Evolutionary conservation across 2,888 invertebrate genomes (phyloP).

Genomic region (Ametastegia equiseti): DNA sequence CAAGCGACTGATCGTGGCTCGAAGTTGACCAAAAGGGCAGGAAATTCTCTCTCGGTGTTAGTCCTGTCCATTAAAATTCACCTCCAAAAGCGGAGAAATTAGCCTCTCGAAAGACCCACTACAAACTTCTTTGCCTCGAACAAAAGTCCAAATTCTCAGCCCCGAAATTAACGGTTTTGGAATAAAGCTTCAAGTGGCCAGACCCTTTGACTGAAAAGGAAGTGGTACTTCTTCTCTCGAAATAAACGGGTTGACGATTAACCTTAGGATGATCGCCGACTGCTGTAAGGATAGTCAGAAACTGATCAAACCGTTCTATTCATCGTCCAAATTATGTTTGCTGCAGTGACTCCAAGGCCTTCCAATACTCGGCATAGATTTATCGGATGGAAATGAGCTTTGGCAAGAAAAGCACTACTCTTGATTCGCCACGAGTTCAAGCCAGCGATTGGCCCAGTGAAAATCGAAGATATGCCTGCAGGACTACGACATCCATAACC

Average conservation of each 20-base stretch:
- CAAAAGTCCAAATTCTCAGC: not conserved
- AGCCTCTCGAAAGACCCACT: not conserved
- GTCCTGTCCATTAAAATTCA: not conserved
- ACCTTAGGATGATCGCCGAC: too few relatives aligned
- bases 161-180: not conserved
- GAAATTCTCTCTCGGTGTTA: not conserved
- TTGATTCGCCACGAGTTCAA: not conserved
- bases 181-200: not conserved
- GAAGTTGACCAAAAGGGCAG: not conserved
- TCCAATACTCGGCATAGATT: too few relatives aligned
- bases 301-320: too few relatives aligned
- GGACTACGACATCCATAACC: conserved; percentile 13
- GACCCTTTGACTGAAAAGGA: not conserved
- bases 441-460: not conserved
- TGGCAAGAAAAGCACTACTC: conserved; percentile 14
- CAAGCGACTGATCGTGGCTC: not conserved
- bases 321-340: too few relatives aligned
- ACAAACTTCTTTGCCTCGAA: not conserved
- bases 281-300: too few relatives aligned
- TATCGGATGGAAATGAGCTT: not conserved
- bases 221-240: not conserved
- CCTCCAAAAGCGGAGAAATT: not conserved
- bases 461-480: not conserved
- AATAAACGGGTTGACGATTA: not conserved
- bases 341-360: too few relatives aligned